A percentile compares a stretch with the other conserved stretches of the same genome.
Conservation (phyloP, 2,113 vertebrate genomes). For the Tursiops truncatus region DNA sequence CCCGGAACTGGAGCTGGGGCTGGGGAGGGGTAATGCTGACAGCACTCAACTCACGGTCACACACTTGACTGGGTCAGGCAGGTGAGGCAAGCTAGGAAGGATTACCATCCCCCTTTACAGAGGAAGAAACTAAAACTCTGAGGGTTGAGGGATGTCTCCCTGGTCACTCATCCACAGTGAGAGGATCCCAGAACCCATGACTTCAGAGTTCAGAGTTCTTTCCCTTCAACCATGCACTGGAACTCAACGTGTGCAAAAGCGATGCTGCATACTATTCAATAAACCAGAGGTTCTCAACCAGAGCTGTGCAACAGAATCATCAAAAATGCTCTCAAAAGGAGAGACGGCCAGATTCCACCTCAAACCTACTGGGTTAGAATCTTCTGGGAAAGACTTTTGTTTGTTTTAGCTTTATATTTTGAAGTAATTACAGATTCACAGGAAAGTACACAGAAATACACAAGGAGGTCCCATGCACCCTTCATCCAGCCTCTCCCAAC, state of each 20-base stretch:
- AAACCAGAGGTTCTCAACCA: background rate
- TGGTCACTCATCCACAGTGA: background rate
- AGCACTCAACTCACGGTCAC: background rate
- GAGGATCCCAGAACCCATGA: background rate
- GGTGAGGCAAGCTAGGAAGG: background rate
- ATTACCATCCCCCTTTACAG: background rate
- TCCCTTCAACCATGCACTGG: background rate
- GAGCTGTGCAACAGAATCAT: background rate
- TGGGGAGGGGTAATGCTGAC: no score
- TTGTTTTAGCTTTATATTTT: background rate
- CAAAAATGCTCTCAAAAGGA: background rate
- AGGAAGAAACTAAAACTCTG: background rate
- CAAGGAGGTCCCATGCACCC: background rate
- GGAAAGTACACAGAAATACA: background rate
- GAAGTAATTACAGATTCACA: background rate
- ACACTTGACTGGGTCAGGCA: no score
- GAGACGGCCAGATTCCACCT: background rate
- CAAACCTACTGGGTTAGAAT: background rate
- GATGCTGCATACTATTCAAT: background rate
- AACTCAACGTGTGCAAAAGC: no score
- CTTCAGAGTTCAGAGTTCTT: background rate
- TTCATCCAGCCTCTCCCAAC: background rate
- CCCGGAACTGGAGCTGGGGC: background rate
- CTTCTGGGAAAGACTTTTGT: background rate
- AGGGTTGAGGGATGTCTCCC: background rate